phyloP scores from a whole-genome alignment of 2,797 vertebrate genomes.

The Phalloptychus januarius region DNA sequence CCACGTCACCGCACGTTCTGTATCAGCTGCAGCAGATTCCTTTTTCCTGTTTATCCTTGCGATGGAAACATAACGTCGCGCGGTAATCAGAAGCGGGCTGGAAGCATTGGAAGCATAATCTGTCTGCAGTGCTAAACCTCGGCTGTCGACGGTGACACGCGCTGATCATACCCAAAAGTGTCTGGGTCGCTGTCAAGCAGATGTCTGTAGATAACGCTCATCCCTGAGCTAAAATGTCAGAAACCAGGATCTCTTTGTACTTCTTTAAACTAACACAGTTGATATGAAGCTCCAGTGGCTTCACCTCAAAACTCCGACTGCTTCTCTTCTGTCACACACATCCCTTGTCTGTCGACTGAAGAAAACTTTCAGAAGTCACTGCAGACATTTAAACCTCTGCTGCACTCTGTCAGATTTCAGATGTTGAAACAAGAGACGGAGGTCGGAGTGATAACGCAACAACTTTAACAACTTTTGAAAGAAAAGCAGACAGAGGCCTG shows the following conservation, averaged over 20 bases:
- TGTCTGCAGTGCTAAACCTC: neutral
- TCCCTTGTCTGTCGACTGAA: neutral
- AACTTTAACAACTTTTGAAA: neutral
- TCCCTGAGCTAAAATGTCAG: neutral
- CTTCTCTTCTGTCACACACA: conserved; percentile 6
- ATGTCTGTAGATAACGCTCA: conserved; percentile 4
- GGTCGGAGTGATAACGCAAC: neutral
- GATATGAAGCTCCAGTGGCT: neutral
- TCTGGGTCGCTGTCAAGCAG: conserved; percentile 2
- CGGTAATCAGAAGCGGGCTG: neutral
- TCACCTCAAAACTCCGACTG: conserved; percentile 4
- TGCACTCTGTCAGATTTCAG: neutral
- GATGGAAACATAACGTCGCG: neutral
- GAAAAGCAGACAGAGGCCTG: neutral
- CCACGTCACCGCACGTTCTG: neutral
- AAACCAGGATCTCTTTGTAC: neutral
- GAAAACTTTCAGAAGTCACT: conserved; percentile 5
- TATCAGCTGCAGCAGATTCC: neutral
- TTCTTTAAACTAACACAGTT: conserved; percentile 3
- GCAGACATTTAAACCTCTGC: neutral
- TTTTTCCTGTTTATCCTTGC: neutral
- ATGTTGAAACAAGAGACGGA: neutral
- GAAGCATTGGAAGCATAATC: neutral
- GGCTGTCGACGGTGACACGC: neutral
- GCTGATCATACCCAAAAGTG: neutral